Evolutionary conservation across 2,888 invertebrate genomes (phyloP).

Genomic region (Tipula vernalis): DNA sequence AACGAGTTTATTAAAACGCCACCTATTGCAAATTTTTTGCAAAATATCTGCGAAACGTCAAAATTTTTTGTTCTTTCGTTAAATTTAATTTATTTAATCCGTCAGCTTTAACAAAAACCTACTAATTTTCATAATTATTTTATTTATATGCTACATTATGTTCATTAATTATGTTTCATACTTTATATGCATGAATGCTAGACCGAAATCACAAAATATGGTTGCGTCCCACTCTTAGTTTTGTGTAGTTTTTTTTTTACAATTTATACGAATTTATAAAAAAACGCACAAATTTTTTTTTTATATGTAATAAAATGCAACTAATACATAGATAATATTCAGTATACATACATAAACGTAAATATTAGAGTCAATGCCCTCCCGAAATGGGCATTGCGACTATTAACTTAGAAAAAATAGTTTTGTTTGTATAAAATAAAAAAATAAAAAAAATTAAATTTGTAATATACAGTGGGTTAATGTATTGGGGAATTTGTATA

Average conservation of each 20-base stretch:
- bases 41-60: not conserved
- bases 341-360: not conserved
- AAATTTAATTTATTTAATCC: not conserved
- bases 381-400: not conserved
- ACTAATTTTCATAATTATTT: not conserved
- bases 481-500: not conserved
- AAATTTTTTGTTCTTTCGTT: not conserved
- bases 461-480: not conserved
- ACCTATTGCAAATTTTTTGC: not conserved
- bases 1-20: no score
- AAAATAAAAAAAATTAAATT: not conserved
- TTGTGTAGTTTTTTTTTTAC: not conserved
- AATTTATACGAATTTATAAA: not conserved
- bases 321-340: not conserved
- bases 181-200: not conserved
- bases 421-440: not conserved
- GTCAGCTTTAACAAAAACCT: not conserved
- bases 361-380: not conserved
- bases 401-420: not conserved
- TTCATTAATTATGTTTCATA: not conserved
- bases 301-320: not conserved
- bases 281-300: not conserved
- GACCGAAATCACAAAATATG: not conserved
- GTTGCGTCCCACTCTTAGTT: not conserved
- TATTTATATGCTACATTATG: slow-evolving; percentile 4